Evolutionary conservation across 2,888 invertebrate genomes (phyloP), one percentile per base, ranked within the genome.

Genomic region (Notocelia uddmanniana): DNA sequence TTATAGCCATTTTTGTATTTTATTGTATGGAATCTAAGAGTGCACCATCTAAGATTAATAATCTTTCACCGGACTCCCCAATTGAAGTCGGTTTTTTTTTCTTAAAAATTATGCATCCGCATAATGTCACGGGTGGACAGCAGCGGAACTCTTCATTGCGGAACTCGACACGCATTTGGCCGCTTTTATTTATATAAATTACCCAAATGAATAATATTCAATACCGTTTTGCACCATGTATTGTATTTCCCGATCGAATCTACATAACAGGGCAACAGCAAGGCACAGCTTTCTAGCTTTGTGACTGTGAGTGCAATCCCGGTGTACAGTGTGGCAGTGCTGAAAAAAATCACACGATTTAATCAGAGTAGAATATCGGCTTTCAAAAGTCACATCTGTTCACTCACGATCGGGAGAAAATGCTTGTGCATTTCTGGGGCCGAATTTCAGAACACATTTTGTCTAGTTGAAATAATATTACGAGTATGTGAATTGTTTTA

Each of bases 331-430:
- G n/a, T 15, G 41, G 37, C n/a, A n/a, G n/a, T n/a, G n/a, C n/a
- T n/a, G n/a, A n/a, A 18, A 13, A 70, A 70, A 59, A 59, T 66
- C 31, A 21, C 52, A 41, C 58, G 66, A 66, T 59, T 70, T 66
- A 70, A 70, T 70, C 64, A 41, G 31, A 26, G 15, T 10, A 11
- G 41, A 66, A 70, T 70, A 66, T 70, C 66, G 70, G 41, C 64
- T 70, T 64, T 31, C 52, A 52, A 64, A 26, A 66, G 50, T 41
- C 64, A 58, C 70, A 70, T 50, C 50, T 70, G 70, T 66, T n/a
- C 59, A 59, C 70, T 18, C 26, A 23, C 59, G 58, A 58, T 18
- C 26, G 37, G 34, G 48, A 26, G 48, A 11, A 21, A 54, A 26
- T 31, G 13, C 37, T 37, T 18, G 63, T 45, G 19, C 15, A 41